A percentile compares a stretch with the other conserved stretches of the same genome.
phyloP scores from a whole-genome alignment of 2,888 invertebrate genomes.

The Leptinotarsa juncta region DNA sequence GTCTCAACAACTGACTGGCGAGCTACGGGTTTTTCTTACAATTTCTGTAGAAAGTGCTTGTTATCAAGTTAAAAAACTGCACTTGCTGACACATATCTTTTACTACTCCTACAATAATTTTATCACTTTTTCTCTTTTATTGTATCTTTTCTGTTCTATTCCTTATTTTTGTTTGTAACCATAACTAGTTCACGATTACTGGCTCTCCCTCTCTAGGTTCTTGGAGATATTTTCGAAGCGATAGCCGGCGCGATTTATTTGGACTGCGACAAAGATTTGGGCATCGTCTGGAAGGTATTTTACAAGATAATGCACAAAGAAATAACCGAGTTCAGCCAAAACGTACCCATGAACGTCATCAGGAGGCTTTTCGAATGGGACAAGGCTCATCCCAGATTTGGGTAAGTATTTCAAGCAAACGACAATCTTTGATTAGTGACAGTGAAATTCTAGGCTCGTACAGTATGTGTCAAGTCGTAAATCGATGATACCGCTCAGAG shows the following conservation, averaged over 20 bases:
- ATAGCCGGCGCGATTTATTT: conserved; percentile 91
- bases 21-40: no score
- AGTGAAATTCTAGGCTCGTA: conserved; percentile 16
- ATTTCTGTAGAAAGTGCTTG: no score
- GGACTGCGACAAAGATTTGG: conserved; percentile 80
- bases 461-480: conserved; percentile 46
- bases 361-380: conserved; percentile 85
- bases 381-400: conserved; percentile 80
- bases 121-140: no score
- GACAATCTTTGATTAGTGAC: not conserved
- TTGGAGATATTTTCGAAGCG: conserved; percentile 96
- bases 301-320: conserved; percentile 88
- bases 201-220: conserved; percentile 63
- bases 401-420: conserved; percentile 67
- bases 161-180: not conserved
- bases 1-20: no score
- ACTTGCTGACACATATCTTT: no score
- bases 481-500: conserved; percentile 73
- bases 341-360: conserved; percentile 92
- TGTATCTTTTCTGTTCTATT: no score
- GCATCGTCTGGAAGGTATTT: conserved; percentile 81
- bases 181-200: no score
- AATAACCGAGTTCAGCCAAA: conserved; percentile 82
- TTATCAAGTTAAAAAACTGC: no score
- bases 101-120: no score